Evolutionary conservation across 2,113 vertebrate species (phyloP).

Genomic region (Silurus glanis): DNA sequence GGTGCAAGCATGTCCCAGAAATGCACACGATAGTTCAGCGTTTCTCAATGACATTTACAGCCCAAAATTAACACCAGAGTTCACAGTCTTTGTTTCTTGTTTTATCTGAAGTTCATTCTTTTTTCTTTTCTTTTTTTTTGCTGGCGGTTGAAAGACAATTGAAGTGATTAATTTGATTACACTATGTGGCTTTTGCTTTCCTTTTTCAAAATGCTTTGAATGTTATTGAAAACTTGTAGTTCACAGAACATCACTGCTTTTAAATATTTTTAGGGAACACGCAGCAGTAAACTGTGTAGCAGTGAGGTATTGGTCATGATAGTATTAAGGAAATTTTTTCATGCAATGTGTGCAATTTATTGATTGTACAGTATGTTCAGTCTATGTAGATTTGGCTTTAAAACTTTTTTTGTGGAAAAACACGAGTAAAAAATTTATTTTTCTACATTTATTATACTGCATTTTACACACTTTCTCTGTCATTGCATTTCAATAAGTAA

Average conservation of each 20-base stretch:
- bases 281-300: background rate
- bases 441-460: background rate
- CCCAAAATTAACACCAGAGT: slow-evolving; percentile 55
- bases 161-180: background rate
- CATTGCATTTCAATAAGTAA: background rate
- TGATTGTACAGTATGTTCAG: background rate
- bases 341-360: background rate
- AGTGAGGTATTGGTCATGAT: background rate
- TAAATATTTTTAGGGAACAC: background rate
- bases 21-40: slow-evolving; percentile 50
- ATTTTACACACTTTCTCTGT: background rate
- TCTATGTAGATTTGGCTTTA: background rate
- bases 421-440: background rate
- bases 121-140: background rate
- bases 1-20: slow-evolving; percentile 32
- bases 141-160: background rate
- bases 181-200: background rate
- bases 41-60: slow-evolving; percentile 32
- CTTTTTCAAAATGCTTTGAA: background rate
- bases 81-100: background rate
- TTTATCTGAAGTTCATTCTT: background rate
- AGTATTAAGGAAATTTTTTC: background rate
- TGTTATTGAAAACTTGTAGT: background rate
- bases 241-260: background rate
- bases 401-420: background rate